Conservation (phyloP, 2,113 vertebrate species). For the Myotis davidii region DNA sequence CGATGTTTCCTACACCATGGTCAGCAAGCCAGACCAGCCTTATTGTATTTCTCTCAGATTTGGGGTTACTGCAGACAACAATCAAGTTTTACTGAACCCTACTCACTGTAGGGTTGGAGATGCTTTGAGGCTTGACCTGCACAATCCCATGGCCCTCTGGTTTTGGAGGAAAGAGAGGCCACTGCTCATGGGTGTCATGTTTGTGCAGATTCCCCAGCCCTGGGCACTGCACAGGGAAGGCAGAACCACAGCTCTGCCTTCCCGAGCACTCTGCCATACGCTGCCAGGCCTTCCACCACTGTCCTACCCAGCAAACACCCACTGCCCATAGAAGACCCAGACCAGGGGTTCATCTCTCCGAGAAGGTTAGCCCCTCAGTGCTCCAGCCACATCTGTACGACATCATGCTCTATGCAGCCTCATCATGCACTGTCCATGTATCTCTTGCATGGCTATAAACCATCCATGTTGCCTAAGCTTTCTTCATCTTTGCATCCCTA, state of each 20-base stretch:
- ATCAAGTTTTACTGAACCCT: background rate
- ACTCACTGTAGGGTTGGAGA: background rate
- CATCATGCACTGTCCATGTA: background rate
- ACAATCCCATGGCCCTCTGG: background rate
- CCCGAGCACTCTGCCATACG: background rate
- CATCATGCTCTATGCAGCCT: background rate
- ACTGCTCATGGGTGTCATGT: background rate
- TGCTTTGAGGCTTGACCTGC: background rate
- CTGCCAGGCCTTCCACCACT: background rate
- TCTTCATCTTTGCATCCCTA: background rate
- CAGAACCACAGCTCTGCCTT: background rate
- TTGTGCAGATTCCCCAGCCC: background rate
- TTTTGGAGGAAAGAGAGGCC: background rate
- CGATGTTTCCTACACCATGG: background rate
- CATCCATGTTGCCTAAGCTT: background rate
- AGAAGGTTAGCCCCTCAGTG: background rate
- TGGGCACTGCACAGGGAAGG: accelerated
- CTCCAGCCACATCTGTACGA: background rate
- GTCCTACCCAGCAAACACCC: background rate
- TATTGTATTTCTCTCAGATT: background rate
- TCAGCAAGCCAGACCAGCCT: background rate
- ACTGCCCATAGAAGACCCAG: background rate
- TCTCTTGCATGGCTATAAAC: background rate
- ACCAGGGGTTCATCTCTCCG: background rate
- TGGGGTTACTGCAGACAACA: background rate